These are phyloP conservation scores for Pelochelys cantorii DNA, from an alignment of 2,797 vertebrate genomes.

Conservation along the genomic window DNA sequence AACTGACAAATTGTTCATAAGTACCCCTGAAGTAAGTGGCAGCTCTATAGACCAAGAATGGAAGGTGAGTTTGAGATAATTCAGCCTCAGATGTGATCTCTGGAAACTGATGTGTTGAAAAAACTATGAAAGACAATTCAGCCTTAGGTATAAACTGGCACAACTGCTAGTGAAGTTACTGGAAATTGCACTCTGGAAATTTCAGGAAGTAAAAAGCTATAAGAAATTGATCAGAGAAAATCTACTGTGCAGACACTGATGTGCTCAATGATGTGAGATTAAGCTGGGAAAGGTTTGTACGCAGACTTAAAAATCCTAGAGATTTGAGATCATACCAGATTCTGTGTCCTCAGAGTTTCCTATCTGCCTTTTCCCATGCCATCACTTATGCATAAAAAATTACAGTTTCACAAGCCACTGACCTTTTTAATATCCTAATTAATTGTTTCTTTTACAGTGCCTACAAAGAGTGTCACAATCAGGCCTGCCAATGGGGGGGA, in stretches of 20 bases:
- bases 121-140: not conserved
- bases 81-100: not conserved
- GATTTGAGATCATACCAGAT: not conserved
- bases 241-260: not conserved
- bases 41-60: not conserved
- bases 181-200: not conserved
- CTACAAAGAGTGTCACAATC: not conserved
- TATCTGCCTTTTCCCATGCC: not conserved
- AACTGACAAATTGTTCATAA: not conserved
- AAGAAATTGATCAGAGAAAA: not conserved
- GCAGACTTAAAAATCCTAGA: not conserved
- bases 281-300: not conserved
- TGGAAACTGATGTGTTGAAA: not conserved
- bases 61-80: not conserved
- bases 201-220: not conserved
- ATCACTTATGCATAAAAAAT: not conserved
- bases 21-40: not conserved
- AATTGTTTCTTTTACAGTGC: not conserved
- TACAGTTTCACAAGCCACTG: not conserved
- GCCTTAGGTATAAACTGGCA: not conserved
- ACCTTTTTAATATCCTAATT: not conserved
- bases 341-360: not conserved
- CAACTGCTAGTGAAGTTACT: not conserved
- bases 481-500: too few species aligned
- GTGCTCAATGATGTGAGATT: not conserved